Percentiles rank a stretch among this genome's conserved stretches.
These are phyloP conservation scores for Galbula dea DNA, from an alignment of 2,113 vertebrate genomes.

Conservation along the genomic window DNA sequence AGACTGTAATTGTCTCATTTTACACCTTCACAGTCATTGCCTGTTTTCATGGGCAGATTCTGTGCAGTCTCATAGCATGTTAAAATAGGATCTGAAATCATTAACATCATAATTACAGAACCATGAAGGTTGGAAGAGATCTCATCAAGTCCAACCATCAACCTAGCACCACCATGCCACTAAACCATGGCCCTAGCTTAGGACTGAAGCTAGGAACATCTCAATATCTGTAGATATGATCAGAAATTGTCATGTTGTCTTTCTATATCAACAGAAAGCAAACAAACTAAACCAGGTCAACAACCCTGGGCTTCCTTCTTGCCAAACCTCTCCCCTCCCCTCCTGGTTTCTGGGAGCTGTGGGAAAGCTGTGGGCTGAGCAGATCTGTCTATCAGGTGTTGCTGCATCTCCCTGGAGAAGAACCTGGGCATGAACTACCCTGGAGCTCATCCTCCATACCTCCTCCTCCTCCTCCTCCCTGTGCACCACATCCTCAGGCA, in stretches of 20 bases:
- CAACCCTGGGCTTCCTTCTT: background rate
- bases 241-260: background rate
- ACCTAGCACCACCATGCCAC: too few species aligned
- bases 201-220: background rate
- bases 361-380: background rate
- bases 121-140: too few species aligned
- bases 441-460: background rate
- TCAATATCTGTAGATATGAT: background rate
- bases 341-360: background rate
- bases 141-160: too few species aligned
- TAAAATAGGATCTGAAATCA: conserved; percentile 1
- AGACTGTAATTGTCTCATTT: conserved; percentile 16
- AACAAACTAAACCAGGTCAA: background rate
- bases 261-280: background rate
- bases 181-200: too few species aligned
- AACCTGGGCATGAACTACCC: background rate
- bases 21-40: background rate
- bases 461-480: background rate
- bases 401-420: background rate
- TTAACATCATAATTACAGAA: background rate
- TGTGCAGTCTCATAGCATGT: background rate
- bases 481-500: background rate
- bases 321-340: background rate
- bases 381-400: background rate
- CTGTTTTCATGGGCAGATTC: background rate